Evolutionary conservation across 1,140 invertebrate genomes (phyloP), one percentile per base, ranked within the genome.

Genomic region (Ips nitidus): DNA sequence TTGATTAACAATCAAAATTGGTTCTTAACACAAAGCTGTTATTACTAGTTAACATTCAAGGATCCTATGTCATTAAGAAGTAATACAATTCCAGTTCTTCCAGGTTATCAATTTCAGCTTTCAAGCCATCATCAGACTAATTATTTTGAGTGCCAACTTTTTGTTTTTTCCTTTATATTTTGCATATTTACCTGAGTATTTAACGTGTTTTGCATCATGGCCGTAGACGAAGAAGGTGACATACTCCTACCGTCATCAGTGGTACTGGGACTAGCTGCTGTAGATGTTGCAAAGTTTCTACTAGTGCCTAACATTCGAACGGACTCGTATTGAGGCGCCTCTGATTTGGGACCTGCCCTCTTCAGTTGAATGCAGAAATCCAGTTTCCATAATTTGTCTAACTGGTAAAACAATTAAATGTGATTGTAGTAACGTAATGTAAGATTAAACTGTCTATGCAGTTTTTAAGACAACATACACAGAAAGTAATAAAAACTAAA

Each of bases 271-370:
- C 39, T 36, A n/a, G 22, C 22, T 22, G 22, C 22, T 22, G 22
- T 22, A 22, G 22, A 22, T 22, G 22, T 47, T 22, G 36, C 6
- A 5, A 36, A 2, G 36, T 68, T 69, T 53, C 70, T 68, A 52
- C 76, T 72, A 38, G 78, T 71, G 5, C 85, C 85, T 66, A 82
- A 80, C 53, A 87, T 75, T 70, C 86, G 85, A 22, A 91, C 88
- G 3, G 86, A 79, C 70, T 91, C 86, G 76, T 91, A 92, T 52
- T 88, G 82, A 0, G 83, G 82, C 3, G 86, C 83, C 70, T 90
- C 89, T 1, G 86, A 86, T 2, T 89, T 83, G 2, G 88, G 86
- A 22, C 84, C 84, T 0, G 86, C 83, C 52, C 87, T 83, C 70
- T 85, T 85, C 75, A 93, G 83, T 41, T 89, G 88, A 69, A 81